A percentile compares a stretch with the other conserved stretches of the same genome.
phyloP scores from a whole-genome alignment of 1,140 invertebrate genomes.

The Lucilia sericata region DNA sequence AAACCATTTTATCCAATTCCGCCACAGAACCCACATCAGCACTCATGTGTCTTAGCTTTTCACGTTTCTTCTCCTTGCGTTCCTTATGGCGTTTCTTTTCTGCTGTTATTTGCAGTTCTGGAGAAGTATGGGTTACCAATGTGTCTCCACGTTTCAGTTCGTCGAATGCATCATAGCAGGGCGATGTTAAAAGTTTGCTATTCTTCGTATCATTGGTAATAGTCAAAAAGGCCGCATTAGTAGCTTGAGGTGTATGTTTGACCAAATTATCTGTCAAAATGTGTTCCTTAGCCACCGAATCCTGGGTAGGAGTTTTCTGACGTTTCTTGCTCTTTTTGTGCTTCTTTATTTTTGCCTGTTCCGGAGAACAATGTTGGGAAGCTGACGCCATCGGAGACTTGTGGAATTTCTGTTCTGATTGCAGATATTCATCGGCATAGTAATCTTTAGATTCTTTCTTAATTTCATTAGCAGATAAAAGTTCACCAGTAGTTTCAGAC shows the following conservation, averaged over 20 bases:
- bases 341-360: slow-evolving; percentile 74
- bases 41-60: slow-evolving; percentile 72
- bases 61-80: slow-evolving; percentile 78
- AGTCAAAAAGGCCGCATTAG: neutral
- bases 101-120: slow-evolving; percentile 50
- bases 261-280: neutral
- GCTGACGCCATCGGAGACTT: slow-evolving; percentile 46
- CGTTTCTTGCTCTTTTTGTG: slow-evolving; percentile 88
- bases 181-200: slow-evolving; percentile 11
- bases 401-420: slow-evolving; percentile 39
- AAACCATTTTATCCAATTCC: slow-evolving; percentile 72
- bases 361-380: slow-evolving; percentile 61
- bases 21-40: slow-evolving; percentile 58
- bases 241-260: slow-evolving; percentile 10
- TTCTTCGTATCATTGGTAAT: neutral
- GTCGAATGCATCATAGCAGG: slow-evolving; percentile 49
- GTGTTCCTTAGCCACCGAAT: neutral
- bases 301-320: slow-evolving; percentile 71
- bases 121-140: slow-evolving; percentile 28
- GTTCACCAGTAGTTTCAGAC: slow-evolving; percentile 53
- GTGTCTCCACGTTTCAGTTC: slow-evolving; percentile 48
- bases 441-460: slow-evolving; percentile 62
- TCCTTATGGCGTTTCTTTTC: slow-evolving; percentile 73
- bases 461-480: slow-evolving; percentile 55
- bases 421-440: slow-evolving; percentile 42